These are phyloP conservation scores for Selene dorsalis DNA, from an alignment of 2,797 vertebrate species.

Conservation along the genomic window DNA sequence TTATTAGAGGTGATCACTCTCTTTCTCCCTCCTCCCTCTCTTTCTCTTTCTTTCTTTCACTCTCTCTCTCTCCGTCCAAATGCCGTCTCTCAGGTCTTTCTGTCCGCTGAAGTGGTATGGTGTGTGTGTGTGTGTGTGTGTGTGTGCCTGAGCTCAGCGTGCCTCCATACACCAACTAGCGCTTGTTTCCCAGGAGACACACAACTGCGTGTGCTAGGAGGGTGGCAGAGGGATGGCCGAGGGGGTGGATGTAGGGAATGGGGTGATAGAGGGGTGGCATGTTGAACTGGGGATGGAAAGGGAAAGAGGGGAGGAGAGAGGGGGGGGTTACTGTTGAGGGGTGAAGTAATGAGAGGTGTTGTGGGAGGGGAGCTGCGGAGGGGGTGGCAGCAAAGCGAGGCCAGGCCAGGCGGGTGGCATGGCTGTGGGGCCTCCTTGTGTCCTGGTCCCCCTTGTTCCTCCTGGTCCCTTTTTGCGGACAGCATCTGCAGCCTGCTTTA, in stretches of 20 bases:
- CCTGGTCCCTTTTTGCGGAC: slow-evolving; percentile 78
- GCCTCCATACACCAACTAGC: slow-evolving; percentile 73
- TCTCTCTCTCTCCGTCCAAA: slow-evolving; percentile 57
- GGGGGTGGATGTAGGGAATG: slow-evolving; percentile 55
- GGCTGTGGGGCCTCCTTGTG: slow-evolving; percentile 82
- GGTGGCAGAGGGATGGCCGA: slow-evolving; percentile 78
- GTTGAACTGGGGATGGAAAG: slow-evolving; percentile 57
- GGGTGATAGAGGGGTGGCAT: slow-evolving; percentile 75
- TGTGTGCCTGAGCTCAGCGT: slow-evolving; percentile 62
- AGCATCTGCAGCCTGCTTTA: slow-evolving; percentile 86
- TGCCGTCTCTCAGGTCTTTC: slow-evolving; percentile 73
- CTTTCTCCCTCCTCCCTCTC: slow-evolving; percentile 43
- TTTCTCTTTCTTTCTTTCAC: slow-evolving; percentile 46
- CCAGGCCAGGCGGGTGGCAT: slow-evolving; percentile 82
- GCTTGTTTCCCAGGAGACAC: slow-evolving; percentile 80
- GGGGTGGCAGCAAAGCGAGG: slow-evolving; percentile 73
- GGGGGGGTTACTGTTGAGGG: slow-evolving; percentile 50
- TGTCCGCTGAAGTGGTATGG: slow-evolving; percentile 61
- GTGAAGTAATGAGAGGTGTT: slow-evolving; percentile 77
- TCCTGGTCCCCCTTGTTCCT: slow-evolving; percentile 78
- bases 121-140: slow-evolving; percentile 25
- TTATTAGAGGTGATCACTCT: slow-evolving; percentile 77
- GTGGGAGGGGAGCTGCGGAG: slow-evolving; percentile 61
- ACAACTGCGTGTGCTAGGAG: slow-evolving; percentile 81
- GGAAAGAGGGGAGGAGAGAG: slow-evolving; percentile 20